Base-by-base conservation (phyloP, 1,140 invertebrate genomes). In the Camponotus pennsylvanicus region DNA sequence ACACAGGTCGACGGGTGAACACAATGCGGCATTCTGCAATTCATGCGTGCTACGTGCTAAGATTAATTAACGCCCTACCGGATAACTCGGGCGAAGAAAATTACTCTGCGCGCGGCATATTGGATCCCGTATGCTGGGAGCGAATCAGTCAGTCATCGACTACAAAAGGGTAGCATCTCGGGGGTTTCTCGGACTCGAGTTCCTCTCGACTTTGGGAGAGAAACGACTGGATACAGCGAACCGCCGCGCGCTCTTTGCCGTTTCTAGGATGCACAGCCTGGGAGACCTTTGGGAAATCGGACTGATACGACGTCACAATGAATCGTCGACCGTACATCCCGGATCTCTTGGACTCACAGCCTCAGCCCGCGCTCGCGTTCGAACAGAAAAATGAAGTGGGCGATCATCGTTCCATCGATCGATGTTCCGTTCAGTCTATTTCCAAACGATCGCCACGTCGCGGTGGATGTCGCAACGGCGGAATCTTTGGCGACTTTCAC, bases 1-100 rank as follows among this genome's bases (percentile, higher is more conserved):
- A 84, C 85, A 91, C 85, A 92, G 84, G 85, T 93, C 91, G 91
- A 90, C 90, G 88, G 83, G 73, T 94, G 92, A 93, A 94, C 92
- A 93, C 92, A 94, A 88, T 92, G 84, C 83, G 87, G 80, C 78
- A 64, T 59, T 88, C 71, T 52, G 45, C 42, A 57, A 69, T 84
- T 84, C 64, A 71, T 71, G 79, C 86, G 52, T 80, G 69, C 59
- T 66, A 57, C 9, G 21, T 52, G 15, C 4, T 77, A 85, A 77
- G 13, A 40, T 37, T 64, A 66, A 40, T 78, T 34, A 59, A n/a
- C 21, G 18, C 1, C n/a, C 69, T 84, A 49, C 15, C 70, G 15
- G 37, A 64, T 78, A 52, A 85, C 21, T 78, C 42, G 42, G 32
- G 18, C 27, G 34, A 61, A n/a, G 69, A 21, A 75, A 32, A 52